A percentile compares a stretch with the other conserved stretches of the same genome.
These are phyloP conservation scores for Panthera leo DNA, from an alignment of 2,113 vertebrate genomes.

Conservation along the genomic window DNA sequence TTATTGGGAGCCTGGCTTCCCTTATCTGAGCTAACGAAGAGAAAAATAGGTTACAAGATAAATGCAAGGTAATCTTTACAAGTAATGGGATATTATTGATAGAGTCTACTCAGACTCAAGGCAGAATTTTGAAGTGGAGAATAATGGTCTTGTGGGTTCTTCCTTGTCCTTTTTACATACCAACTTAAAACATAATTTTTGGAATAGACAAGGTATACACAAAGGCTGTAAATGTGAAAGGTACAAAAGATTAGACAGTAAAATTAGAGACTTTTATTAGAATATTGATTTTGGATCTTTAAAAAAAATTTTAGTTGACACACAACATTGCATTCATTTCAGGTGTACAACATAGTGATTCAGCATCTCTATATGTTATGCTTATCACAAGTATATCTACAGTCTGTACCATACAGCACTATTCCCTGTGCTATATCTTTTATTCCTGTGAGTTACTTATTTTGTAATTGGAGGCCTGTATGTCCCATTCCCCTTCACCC, in stretches of 20 bases:
- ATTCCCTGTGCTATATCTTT: not conserved
- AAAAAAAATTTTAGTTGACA: not conserved
- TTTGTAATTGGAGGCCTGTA: not conserved
- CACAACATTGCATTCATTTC: not conserved
- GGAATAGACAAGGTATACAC: not conserved
- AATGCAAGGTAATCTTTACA: not conserved
- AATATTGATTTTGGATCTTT: not conserved
- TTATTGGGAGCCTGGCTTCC: not conserved
- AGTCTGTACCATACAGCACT: not conserved
- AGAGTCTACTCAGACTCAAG: not conserved
- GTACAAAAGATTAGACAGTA: not conserved
- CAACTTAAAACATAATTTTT: conserved; percentile 10
- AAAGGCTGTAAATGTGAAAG: not conserved
- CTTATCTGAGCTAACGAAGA: not conserved
- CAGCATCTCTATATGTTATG: not conserved
- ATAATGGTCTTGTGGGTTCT: not conserved
- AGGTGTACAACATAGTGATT: not conserved
- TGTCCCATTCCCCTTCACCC: not conserved
- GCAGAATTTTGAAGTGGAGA: not conserved
- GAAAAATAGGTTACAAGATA: not conserved
- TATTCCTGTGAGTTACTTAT: not conserved
- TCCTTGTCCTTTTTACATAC: not conserved
- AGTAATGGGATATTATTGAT: not conserved
- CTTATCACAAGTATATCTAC: not conserved
- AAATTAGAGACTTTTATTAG: not conserved